A percentile compares a stretch with the other conserved stretches of the same genome.
Conservation (phyloP, 1,140 invertebrate species). For the Paraescarpia echinospica region DNA sequence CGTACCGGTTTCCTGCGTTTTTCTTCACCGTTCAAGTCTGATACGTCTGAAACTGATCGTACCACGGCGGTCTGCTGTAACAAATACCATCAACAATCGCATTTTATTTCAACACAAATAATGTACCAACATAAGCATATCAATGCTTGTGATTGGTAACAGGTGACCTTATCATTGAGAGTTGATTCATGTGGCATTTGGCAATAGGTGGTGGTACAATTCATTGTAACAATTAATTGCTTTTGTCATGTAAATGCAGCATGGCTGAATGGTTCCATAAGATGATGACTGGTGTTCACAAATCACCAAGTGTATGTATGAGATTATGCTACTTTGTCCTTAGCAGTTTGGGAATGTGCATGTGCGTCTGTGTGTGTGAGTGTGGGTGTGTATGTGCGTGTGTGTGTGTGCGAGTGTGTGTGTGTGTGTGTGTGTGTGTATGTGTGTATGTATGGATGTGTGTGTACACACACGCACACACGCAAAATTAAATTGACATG, state of each 20-base stretch:
- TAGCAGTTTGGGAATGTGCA: too few species aligned
- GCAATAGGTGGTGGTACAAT: neutral
- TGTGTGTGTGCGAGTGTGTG: too few species aligned
- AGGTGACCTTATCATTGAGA: neutral
- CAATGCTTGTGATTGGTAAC: neutral
- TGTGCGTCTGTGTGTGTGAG: too few species aligned
- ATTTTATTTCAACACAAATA: neutral
- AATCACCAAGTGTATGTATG: too few species aligned
- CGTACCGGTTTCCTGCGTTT: slow-evolving; percentile 8
- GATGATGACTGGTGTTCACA: too few species aligned
- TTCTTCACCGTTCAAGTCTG: slow-evolving; percentile 25
- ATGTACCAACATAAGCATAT: neutral
- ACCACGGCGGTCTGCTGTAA: slow-evolving; percentile 15
- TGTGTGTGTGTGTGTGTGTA: too few species aligned
- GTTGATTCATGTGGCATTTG: neutral
- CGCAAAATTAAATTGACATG: too few species aligned
- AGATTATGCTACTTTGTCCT: too few species aligned
- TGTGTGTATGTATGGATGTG: too few species aligned
- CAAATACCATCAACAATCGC: neutral
- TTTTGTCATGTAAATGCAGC: neutral
- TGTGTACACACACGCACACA: too few species aligned
- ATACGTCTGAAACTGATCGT: slow-evolving; percentile 30
- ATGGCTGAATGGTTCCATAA: neutral
- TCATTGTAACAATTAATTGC: neutral
- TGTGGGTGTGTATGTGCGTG: too few species aligned